Evolutionary conservation across 1,140 invertebrate genomes (phyloP).

Genomic region (Cryptotermes secundus): DNA sequence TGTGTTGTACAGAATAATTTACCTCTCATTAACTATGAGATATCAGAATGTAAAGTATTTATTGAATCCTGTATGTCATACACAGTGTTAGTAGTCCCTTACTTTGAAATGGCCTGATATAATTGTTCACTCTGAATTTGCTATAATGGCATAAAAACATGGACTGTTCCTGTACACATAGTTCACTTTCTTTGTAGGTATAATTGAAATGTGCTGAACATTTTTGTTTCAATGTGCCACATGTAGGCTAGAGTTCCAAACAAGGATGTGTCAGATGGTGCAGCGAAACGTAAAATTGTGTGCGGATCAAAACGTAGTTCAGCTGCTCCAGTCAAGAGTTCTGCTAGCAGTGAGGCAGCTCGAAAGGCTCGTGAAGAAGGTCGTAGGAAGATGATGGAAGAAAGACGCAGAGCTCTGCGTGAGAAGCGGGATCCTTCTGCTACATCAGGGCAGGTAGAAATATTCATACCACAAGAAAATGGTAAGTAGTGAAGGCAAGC

Average conservation of each 20-base stretch:
- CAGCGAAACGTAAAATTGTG: background rate
- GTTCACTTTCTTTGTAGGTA: too few relatives aligned
- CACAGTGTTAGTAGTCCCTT: too few relatives aligned
- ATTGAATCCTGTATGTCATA: too few relatives aligned
- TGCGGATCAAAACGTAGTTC: constrained; percentile 39
- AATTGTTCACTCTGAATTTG: too few relatives aligned
- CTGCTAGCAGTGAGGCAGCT: constrained; percentile 46
- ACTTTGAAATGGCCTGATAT: too few relatives aligned
- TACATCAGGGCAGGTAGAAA: constrained; percentile 54
- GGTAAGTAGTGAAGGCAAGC: constrained; percentile 20
- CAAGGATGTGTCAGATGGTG: background rate
- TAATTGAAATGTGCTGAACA: background rate
- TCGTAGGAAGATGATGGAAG: constrained; percentile 76
- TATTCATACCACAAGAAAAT: constrained; percentile 53
- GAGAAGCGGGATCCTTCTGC: constrained; percentile 47
- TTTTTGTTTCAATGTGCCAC: background rate
- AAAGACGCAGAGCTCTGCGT: constrained; percentile 67
- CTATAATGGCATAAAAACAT: too few relatives aligned
- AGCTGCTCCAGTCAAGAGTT: constrained; percentile 38
- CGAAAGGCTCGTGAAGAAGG: constrained; percentile 72
- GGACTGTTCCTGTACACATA: too few relatives aligned
- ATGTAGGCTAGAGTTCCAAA: background rate
- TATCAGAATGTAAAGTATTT: too few relatives aligned
- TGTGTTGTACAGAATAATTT: too few relatives aligned
- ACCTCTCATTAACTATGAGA: too few relatives aligned